Evolutionary conservation across 53 echinoderm and acorn worm species (phyloP), one percentile per base, ranked within the genome.

Genomic region (Henricia sp.): DNA sequence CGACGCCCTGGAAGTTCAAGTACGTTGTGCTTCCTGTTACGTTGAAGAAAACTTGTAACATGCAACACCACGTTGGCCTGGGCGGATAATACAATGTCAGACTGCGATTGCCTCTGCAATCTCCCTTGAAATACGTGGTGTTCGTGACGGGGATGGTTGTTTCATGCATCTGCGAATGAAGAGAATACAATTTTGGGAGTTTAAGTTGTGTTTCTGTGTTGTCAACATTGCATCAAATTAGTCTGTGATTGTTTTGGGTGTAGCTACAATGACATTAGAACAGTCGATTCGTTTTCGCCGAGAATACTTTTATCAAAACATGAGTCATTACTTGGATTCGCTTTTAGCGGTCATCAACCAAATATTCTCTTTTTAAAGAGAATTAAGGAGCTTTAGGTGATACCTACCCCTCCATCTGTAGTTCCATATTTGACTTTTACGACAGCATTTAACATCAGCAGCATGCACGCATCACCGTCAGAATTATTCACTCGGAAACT

Each of bases 401-500:
- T 17, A 67, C 73, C 4, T 52, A 73, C 73, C 54, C 53, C 73
- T 10, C 8, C 38, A 37, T 37, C 13, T 4, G 36, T 73, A 10
- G 59, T 76, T 9, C 20, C 1, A 26, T 76, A 76, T 27, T 56
- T 76, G 26, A 76, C 38, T 20, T 12, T 41, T 42, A 76, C 0
- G 10, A 11, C 34, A 2, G 76, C 76, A 32, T 56, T 56, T 25
- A 76, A 76, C 1, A 39, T 25, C 56, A 76, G 40, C 26, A 76
- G 19, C 76, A 76, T 76, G 25, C 58, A 76, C 1, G 41, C 0
- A 12, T 76, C 41, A 16, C 70, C 70, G 19, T 44, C 28, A 2
- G 70, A 43, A 28, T 70, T 70, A 30, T 70, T 70, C 26, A 70
- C 70, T 37, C 34, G 70, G 13, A 70, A 70, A 16, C 70, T 70